Percentiles rank a stretch among this genome's conserved stretches.
phyloP scores from a whole-genome alignment of 2,113 vertebrate species.

The Amia ocellicauda region DNA sequence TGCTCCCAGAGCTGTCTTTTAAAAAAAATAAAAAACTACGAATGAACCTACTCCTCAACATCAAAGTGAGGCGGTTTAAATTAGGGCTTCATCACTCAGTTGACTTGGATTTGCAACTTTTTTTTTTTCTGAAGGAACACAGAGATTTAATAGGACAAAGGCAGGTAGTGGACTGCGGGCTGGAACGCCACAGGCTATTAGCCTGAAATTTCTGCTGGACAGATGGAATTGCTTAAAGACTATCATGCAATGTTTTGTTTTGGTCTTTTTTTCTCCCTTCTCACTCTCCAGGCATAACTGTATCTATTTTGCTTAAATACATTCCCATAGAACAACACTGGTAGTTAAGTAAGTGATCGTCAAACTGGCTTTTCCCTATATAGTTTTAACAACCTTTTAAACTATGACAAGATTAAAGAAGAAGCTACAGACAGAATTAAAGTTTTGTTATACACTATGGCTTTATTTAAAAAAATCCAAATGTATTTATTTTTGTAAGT shows the following conservation, averaged over 20 bases:
- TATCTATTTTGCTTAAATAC: constrained; percentile 47
- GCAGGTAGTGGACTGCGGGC: constrained; percentile 88
- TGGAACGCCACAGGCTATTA: constrained; percentile 88
- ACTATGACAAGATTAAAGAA: no score
- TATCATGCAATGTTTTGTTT: constrained; percentile 95
- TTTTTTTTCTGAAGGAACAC: constrained; percentile 72
- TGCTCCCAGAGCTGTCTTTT: constrained; percentile 76
- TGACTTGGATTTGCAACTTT: constrained; percentile 45
- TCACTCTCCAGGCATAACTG: constrained; percentile 23
- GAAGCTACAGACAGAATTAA: no score
- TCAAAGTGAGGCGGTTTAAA: constrained; percentile 85
- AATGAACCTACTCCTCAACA: constrained; percentile 80
- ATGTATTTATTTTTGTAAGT: no score
- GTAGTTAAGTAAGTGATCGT: constrained; percentile 25
- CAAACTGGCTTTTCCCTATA: not conserved
- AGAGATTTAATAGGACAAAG: constrained; percentile 91
- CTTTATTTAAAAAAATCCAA: no score
- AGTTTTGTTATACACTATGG: no score
- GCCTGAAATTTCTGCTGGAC: constrained; percentile 91
- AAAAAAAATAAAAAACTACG: constrained; percentile 60
- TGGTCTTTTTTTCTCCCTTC: constrained; percentile 41
- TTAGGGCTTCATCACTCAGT: constrained; percentile 68
- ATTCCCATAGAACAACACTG: constrained; percentile 29
- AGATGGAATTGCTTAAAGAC: constrained; percentile 97
- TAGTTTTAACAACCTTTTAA: constrained; percentile 2